phyloP scores from a whole-genome alignment of 92 coral and sea anemone species.

The Palythoa grandiflora region DNA sequence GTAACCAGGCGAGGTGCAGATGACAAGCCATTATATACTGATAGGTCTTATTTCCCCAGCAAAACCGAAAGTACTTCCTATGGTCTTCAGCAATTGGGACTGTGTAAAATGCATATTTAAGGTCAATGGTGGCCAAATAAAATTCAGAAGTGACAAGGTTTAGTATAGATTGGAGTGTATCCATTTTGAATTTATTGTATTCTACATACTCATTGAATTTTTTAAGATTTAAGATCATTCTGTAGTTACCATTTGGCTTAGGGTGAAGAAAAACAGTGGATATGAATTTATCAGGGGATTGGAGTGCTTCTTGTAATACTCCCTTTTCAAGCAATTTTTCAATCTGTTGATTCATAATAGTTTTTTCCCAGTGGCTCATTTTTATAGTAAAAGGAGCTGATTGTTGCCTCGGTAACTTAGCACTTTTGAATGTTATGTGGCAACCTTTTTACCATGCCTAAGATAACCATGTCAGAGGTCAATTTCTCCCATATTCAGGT shows the following conservation, averaged over 20 bases:
- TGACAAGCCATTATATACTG: background rate
- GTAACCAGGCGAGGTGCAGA: constrained; percentile 32
- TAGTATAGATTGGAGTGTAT: background rate
- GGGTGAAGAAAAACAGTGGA: background rate
- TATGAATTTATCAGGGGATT: background rate
- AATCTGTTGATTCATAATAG: background rate
- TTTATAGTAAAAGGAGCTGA: background rate
- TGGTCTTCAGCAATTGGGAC: background rate
- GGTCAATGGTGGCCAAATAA: background rate
- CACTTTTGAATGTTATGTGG: background rate
- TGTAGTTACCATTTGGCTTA: background rate
- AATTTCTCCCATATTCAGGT: background rate
- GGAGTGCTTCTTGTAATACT: background rate
- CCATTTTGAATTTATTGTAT: background rate
- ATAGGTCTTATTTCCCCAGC: background rate
- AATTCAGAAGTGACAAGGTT: background rate
- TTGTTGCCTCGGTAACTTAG: background rate
- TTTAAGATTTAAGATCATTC: background rate
- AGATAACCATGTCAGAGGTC: background rate
- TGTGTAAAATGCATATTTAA: background rate
- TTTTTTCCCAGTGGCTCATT: too few species aligned
- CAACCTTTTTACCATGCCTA: background rate
- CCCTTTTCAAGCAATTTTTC: background rate
- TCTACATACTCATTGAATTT: background rate
- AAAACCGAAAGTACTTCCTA: background rate